Evolutionary conservation across 2,888 invertebrate genomes (phyloP).

Genomic region (Apamea epomidion): DNA sequence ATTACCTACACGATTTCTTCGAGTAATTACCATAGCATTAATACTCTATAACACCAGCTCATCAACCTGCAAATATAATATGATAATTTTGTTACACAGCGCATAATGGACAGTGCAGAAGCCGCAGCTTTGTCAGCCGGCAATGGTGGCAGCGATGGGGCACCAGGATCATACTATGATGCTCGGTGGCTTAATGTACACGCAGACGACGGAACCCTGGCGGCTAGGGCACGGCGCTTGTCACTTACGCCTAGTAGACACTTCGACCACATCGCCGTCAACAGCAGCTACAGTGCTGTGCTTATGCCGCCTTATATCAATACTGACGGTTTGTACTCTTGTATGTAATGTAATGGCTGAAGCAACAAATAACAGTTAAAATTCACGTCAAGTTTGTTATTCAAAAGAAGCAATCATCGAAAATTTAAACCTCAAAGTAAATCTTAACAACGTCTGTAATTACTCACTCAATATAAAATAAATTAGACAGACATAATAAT

Average conservation of each 20-base stretch:
- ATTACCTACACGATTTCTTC: neutral
- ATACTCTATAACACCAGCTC: neutral
- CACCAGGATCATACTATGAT: conserved; percentile 93
- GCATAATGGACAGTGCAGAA: conserved; percentile 97
- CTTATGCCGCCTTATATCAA: conserved; percentile 96
- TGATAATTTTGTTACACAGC: conserved; percentile 86
- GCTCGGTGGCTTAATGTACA: conserved; percentile 95
- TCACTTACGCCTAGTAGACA: conserved; percentile 94
- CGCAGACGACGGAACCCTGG: conserved; percentile 93
- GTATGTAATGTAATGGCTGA: neutral
- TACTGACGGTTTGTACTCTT: conserved; percentile 90
- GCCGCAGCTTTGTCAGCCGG: conserved; percentile 93
- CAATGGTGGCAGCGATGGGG: conserved; percentile 90
- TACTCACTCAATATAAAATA: neutral
- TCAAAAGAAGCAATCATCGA: neutral
- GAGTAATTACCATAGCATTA: neutral
- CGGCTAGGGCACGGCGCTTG: conserved; percentile 93
- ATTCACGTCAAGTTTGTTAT: neutral
- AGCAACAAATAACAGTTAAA: neutral
- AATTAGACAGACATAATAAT: neutral
- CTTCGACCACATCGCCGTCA: conserved; percentile 96
- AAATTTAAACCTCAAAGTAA: neutral
- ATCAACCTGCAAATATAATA: neutral
- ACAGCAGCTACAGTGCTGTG: conserved; percentile 96
- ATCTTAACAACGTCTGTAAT: neutral